Evolutionary conservation across 2,888 invertebrate species (phyloP).

Genomic region (Pammene fasciana): DNA sequence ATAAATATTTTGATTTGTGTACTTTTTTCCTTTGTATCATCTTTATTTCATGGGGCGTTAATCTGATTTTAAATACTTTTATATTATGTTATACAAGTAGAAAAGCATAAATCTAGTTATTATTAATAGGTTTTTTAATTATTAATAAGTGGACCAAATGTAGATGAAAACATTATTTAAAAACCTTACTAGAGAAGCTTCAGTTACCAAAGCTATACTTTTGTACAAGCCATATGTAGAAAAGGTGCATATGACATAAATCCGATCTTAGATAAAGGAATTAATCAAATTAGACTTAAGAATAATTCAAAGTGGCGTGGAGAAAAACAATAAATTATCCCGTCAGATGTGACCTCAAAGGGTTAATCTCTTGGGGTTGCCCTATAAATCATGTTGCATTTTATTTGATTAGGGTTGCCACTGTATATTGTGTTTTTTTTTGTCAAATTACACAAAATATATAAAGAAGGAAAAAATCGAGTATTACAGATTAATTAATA

Average conservation of each 20-base stretch:
- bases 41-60: no score
- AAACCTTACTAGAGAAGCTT: background rate
- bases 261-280: slow-evolving; percentile 19
- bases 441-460: background rate
- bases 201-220: background rate
- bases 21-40: no score
- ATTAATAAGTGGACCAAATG: no score
- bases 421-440: background rate
- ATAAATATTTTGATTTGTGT: no score
- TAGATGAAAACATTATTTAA: no score
- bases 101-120: no score
- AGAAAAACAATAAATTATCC: slow-evolving; percentile 63
- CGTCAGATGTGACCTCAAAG: slow-evolving; percentile 30
- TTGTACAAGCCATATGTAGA: background rate
- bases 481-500: no score
- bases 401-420: slow-evolving; percentile 63
- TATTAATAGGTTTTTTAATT: no score
- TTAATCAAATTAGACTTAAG: slow-evolving; percentile 44
- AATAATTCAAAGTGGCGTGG: slow-evolving; percentile 48
- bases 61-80: no score
- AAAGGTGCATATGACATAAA: slow-evolving; percentile 1
- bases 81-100: no score
- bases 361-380: slow-evolving; percentile 77
- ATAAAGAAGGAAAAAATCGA: no score
- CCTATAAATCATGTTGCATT: slow-evolving; percentile 78